A percentile compares a stretch with the other conserved stretches of the same genome.
phyloP scores from a whole-genome alignment of 2,888 invertebrate species.

The Leuctra nigra region DNA sequence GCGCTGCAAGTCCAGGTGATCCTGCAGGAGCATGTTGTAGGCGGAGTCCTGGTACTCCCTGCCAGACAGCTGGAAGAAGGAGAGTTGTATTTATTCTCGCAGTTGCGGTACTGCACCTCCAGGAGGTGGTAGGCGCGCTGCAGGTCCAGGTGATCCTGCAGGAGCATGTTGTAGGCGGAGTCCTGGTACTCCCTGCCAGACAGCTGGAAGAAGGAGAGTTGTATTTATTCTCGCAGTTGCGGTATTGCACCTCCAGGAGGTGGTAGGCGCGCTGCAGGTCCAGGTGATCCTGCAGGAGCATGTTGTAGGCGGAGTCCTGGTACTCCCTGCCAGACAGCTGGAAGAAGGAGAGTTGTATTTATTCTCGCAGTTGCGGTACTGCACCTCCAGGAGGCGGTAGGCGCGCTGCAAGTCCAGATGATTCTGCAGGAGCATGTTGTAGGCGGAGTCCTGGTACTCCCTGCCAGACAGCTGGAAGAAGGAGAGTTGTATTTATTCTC shows the following conservation, averaged over 20 bases:
- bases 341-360: too few relatives aligned
- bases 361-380: conserved; percentile 16
- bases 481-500: too few relatives aligned
- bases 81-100: too few relatives aligned
- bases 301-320: conserved; percentile 9
- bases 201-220: conserved; percentile 7
- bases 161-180: conserved; percentile 15
- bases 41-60: conserved; percentile 11
- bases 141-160: conserved; percentile 27
- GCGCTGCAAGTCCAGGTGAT: conserved; percentile 28
- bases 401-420: conserved; percentile 28
- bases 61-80: conserved; percentile 2
- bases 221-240: conserved; percentile 14
- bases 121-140: conserved; percentile 27
- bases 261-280: conserved; percentile 28
- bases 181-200: conserved; percentile 10
- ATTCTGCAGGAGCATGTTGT: conserved; percentile 21
- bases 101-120: conserved; percentile 22
- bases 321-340: conserved; percentile 9
- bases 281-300: conserved; percentile 25
- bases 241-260: conserved; percentile 24
- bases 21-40: conserved; percentile 20
- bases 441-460: conserved; percentile 10
- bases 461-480: conserved; percentile 5
- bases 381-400: conserved; percentile 25